Evolutionary conservation across 1,140 invertebrate genomes (phyloP).

Genomic region (Streblospio benedicti): DNA sequence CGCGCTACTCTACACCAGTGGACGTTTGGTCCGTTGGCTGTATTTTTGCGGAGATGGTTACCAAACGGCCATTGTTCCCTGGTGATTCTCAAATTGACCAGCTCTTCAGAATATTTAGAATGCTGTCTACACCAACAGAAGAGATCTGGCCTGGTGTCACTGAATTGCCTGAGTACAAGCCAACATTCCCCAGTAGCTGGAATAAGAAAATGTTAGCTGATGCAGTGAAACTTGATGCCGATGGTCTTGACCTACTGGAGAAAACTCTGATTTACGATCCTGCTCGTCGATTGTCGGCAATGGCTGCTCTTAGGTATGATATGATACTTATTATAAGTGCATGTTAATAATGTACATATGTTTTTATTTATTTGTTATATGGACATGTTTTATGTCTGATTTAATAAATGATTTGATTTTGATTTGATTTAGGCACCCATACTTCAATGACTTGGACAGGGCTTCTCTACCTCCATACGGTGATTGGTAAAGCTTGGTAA

Average conservation of each 20-base stretch:
- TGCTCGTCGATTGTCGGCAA: conserved; percentile 48
- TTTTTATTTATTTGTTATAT: no score
- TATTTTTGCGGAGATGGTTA: conserved; percentile 57
- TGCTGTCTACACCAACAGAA: conserved; percentile 46
- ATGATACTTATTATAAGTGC: no score
- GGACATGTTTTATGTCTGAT: no score
- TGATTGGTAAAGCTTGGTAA: no score
- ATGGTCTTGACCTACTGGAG: conserved; percentile 63
- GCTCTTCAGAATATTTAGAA: conserved; percentile 44
- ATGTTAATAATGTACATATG: no score
- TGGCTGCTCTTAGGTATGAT: conserved; percentile 48
- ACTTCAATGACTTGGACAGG: conserved; percentile 66
- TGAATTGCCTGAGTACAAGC: conserved; percentile 42
- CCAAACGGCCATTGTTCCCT: conserved; percentile 51
- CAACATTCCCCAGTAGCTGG: conserved; percentile 45
- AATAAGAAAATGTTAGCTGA: conserved; percentile 27
- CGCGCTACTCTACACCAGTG: conserved; percentile 76
- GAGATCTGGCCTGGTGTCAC: conserved; percentile 45
- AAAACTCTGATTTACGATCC: conserved; percentile 52
- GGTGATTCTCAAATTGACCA: conserved; percentile 51
- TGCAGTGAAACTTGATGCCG: conserved; percentile 45
- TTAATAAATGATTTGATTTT: no score
- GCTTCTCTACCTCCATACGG: conserved; percentile 52
- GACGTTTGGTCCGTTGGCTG: conserved; percentile 96
- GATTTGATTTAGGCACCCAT: no score